These are phyloP conservation scores for Drosophila nigricruria DNA, from an alignment of 2,888 invertebrate species.

Conservation along the genomic window DNA sequence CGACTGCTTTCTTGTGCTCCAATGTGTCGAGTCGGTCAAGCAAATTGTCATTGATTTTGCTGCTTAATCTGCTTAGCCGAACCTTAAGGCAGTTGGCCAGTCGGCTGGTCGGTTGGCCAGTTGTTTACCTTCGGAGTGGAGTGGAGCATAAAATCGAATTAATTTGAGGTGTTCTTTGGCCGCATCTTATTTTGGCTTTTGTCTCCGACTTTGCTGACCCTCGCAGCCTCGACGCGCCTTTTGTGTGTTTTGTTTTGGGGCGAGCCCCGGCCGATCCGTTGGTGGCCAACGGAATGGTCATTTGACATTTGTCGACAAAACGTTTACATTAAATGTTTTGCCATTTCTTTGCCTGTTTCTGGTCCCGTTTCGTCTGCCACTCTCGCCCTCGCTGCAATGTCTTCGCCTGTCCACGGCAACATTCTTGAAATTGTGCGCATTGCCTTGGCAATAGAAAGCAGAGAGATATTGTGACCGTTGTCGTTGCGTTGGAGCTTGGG, in stretches of 20 bases:
- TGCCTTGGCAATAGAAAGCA: conserved; percentile 44
- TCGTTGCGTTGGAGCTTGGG: neutral
- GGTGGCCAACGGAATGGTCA: conserved; percentile 59
- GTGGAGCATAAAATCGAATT: conserved; percentile 78
- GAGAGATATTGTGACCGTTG: conserved; percentile 42
- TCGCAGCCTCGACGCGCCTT: conserved; percentile 50
- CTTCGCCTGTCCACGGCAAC: conserved; percentile 62
- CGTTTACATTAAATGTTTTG: conserved; percentile 80
- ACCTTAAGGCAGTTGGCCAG: conserved; percentile 11
- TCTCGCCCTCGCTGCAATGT: conserved; percentile 22
- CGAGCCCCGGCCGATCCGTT: conserved; percentile 2
- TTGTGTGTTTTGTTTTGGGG: conserved; percentile 48
- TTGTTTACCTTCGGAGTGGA: conserved; percentile 51
- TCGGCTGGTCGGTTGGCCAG: conserved; percentile 16
- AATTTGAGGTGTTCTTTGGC: conserved; percentile 62
- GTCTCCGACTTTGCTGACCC: conserved; percentile 14
- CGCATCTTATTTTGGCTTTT: conserved; percentile 24
- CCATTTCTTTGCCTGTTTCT: conserved; percentile 65
- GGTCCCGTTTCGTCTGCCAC: conserved; percentile 29
- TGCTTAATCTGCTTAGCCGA: conserved; percentile 67
- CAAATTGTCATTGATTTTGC: conserved; percentile 76
- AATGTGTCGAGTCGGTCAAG: conserved; percentile 44
- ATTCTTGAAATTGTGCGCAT: conserved; percentile 74
- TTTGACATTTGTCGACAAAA: conserved; percentile 81
- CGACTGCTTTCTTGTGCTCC: conserved; percentile 42